Evolutionary conservation across 2,888 invertebrate genomes (phyloP).

Genomic region (Caenorhabditis sp.): DNA sequence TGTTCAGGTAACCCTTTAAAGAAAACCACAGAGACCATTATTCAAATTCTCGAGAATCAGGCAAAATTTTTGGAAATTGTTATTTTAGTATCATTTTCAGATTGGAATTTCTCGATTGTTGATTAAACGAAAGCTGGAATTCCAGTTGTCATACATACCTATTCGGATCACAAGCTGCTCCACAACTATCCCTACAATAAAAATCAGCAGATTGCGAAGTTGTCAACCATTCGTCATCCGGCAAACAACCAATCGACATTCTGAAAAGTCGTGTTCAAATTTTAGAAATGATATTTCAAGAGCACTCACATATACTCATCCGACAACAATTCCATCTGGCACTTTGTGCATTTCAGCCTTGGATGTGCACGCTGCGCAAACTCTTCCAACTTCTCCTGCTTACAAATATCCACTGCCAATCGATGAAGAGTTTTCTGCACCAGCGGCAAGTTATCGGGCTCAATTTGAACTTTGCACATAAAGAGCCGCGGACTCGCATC

Average conservation of each 20-base stretch:
- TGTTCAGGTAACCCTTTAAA: too few species aligned
- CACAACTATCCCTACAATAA: constrained; percentile 60
- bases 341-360: constrained; percentile 12
- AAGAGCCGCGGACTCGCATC: constrained; percentile 55
- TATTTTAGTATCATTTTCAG: too few species aligned
- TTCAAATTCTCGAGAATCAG: too few species aligned
- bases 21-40: too few species aligned
- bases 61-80: too few species aligned
- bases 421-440: constrained; percentile 54
- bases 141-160: too few species aligned
- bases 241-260: constrained; percentile 41
- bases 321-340: constrained; percentile 14
- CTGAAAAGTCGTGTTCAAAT: background rate
- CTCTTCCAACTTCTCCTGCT: constrained; percentile 45
- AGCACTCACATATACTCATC: constrained; percentile 28
- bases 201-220: constrained; percentile 59
- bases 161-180: constrained; percentile 53
- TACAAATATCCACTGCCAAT: constrained; percentile 52
- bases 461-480: constrained; percentile 60
- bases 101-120: too few species aligned
- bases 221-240: constrained; percentile 61
- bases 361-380: constrained; percentile 26
- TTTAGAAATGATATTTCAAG: background rate
- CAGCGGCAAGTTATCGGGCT: constrained; percentile 27
- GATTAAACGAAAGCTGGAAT: too few species aligned